Percentiles rank a stretch among this genome's conserved stretches.
These are phyloP conservation scores for Camptogramma bilineatum DNA, from an alignment of 2,888 invertebrate genomes.

Conservation along the genomic window DNA sequence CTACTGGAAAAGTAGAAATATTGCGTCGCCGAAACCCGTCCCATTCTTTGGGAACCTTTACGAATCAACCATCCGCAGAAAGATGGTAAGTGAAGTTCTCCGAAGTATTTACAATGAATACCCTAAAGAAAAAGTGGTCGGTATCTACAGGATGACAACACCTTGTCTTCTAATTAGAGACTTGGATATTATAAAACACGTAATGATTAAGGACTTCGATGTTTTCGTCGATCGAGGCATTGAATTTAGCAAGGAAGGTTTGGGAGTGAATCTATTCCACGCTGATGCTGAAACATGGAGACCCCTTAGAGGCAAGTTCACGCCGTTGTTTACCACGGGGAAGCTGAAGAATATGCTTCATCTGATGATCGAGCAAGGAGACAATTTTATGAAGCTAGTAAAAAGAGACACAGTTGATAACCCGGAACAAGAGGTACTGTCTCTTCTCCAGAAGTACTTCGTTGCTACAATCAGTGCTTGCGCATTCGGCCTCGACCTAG, in stretches of 20 bases:
- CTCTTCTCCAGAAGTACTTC: constrained; percentile 55
- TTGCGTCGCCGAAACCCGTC: constrained; percentile 54
- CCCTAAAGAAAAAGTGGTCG: constrained; percentile 63
- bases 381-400: constrained; percentile 42
- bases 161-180: constrained; percentile 61
- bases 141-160: constrained; percentile 59
- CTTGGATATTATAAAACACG: constrained; percentile 60
- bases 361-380: constrained; percentile 53
- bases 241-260: constrained; percentile 56
- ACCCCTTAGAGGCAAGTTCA: constrained; percentile 56
- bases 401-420: constrained; percentile 31
- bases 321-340: constrained; percentile 64
- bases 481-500: constrained; percentile 60
- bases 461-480: constrained; percentile 56
- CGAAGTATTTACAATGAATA: constrained; percentile 50
- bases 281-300: constrained; percentile 63
- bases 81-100: background rate
- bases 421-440: constrained; percentile 51
- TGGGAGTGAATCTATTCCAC: constrained; percentile 64
- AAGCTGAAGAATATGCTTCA: constrained; percentile 66
- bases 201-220: constrained; percentile 67
- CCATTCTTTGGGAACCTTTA: constrained; percentile 59
- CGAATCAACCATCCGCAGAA: constrained; percentile 42
- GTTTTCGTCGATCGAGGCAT: constrained; percentile 59
- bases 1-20: constrained; percentile 60